These are phyloP conservation scores for Cheirogaleus medius DNA, from an alignment of 2,113 vertebrate species.

Conservation along the genomic window DNA sequence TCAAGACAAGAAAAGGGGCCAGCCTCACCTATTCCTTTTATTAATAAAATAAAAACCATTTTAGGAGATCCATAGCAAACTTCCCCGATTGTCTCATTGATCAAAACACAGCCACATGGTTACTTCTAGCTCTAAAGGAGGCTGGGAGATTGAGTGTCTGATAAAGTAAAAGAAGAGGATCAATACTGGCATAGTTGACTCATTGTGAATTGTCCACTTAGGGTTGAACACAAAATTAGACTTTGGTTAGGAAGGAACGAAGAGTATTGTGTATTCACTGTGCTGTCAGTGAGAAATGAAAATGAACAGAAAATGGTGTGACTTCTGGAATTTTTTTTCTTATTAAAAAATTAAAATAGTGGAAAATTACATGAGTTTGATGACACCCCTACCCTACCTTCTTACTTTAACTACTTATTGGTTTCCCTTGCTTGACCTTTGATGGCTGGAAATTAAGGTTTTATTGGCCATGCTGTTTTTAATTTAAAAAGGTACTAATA, in stretches of 20 bases:
- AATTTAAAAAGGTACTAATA: not conserved
- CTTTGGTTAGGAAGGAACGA: not conserved
- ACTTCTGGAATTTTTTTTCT: not conserved
- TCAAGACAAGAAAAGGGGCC: not conserved
- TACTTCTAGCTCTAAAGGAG: not conserved
- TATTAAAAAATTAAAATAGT: constrained; percentile 20
- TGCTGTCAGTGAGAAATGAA: not conserved
- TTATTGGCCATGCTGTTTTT: constrained; percentile 2
- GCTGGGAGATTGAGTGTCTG: not conserved
- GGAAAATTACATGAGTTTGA: not conserved
- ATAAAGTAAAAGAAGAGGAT: not conserved
- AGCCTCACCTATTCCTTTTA: not conserved
- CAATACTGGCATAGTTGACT: not conserved
- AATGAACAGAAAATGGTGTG: not conserved
- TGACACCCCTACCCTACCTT: not conserved
- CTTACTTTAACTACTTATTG: not conserved
- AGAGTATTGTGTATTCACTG: not conserved
- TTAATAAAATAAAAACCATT: constrained; percentile 30
- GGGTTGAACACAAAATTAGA: not conserved
- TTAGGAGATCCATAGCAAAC: not conserved
- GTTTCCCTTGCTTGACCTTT: not conserved
- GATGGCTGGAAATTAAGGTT: not conserved
- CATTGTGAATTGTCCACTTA: not conserved
- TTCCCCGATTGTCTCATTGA: not conserved
- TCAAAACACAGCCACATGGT: not conserved